Conservation (phyloP, 2,113 vertebrate species). For the Cheirogaleus medius region DNA sequence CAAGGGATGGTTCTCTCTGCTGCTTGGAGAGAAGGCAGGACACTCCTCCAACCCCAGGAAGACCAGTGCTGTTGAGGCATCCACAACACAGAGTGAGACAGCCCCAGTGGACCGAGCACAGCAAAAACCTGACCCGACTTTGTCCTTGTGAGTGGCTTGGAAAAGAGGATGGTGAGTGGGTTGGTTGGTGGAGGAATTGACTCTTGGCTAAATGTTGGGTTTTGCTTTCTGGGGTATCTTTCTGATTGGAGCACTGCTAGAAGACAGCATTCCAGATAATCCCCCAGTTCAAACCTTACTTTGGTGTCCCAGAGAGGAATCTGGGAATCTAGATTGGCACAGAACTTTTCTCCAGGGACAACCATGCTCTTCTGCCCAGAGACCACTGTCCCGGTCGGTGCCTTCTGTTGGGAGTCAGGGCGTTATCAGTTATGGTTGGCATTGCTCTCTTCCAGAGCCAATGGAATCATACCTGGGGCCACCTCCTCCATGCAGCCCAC, state of each 20-base stretch:
- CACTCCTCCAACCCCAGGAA: background rate
- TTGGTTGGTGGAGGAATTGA: too few relatives aligned
- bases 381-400: rapidly evolving
- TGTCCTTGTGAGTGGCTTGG: background rate
- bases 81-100: background rate
- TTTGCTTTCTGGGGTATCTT: background rate
- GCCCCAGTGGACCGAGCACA: background rate
- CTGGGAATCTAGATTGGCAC: background rate
- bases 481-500: background rate
- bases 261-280: background rate
- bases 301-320: background rate
- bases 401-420: background rate
- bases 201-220: background rate
- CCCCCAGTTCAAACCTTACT: background rate
- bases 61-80: rapidly evolving
- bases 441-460: background rate
- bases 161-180: background rate
- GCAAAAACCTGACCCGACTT: background rate
- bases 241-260: background rate
- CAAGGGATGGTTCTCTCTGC: background rate
- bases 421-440: background rate
- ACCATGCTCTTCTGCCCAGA: background rate
- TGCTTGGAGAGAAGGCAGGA: background rate
- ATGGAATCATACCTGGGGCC: background rate
- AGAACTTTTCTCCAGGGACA: background rate